Percentiles rank a stretch among this genome's conserved stretches.
phyloP scores from a whole-genome alignment of 2,888 invertebrate species.

The Parochlus steinenii region DNA sequence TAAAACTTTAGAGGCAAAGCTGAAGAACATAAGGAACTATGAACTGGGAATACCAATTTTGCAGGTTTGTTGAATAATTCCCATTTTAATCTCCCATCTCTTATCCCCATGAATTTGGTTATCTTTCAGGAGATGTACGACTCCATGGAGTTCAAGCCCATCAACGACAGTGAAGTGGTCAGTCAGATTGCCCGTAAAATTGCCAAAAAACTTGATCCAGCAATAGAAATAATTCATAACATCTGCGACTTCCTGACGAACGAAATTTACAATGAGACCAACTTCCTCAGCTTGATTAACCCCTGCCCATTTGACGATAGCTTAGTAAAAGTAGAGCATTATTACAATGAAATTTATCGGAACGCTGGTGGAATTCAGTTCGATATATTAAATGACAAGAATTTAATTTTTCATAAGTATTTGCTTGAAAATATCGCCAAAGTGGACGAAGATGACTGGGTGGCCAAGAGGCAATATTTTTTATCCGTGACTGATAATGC shows the following conservation, averaged over 20 bases:
- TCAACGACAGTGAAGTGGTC: conserved; percentile 13
- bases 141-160: conserved; percentile 22
- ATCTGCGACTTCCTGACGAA: conserved; percentile 21
- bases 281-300: conserved; percentile 18
- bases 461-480: conserved; percentile 8
- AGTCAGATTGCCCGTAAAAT: conserved; percentile 18
- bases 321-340: conserved; percentile 6
- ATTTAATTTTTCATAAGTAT: conserved; percentile 10
- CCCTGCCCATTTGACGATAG: conserved; percentile 15
- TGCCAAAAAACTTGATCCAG: conserved; percentile 23
- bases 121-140: conserved; percentile 27
- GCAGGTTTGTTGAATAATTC: conserved; percentile 16
- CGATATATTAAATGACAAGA: conserved; percentile 7
- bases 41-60: conserved; percentile 27
- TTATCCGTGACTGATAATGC: conserved; percentile 5
- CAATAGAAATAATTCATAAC: conserved; percentile 22
- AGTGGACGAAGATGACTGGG: background rate
- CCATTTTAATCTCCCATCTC: background rate
- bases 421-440: conserved; percentile 10
- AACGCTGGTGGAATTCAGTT: conserved; percentile 4
- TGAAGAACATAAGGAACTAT: conserved; percentile 25
- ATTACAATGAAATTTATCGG: conserved; percentile 8
- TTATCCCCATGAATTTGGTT: background rate
- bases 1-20: conserved; percentile 19
- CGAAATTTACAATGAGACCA: conserved; percentile 1